Evolutionary conservation across 2,888 invertebrate genomes (phyloP).

Genomic region (Ornithoptera priamus): DNA sequence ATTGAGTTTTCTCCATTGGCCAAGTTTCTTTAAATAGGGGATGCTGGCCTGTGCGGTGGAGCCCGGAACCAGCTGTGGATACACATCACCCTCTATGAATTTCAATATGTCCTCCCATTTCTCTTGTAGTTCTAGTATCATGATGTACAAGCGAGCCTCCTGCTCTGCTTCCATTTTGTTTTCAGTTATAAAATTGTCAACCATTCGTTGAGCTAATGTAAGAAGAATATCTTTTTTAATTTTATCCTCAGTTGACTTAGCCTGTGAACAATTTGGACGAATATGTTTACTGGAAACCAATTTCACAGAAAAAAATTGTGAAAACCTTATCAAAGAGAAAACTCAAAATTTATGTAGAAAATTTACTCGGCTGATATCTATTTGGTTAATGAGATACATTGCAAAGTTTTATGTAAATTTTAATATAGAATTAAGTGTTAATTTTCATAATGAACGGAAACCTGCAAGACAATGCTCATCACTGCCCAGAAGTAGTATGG

Average conservation of each 20-base stretch:
- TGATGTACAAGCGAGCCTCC: conserved; percentile 94
- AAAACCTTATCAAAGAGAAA: background rate
- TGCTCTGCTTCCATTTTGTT: conserved; percentile 95
- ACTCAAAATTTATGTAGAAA: background rate
- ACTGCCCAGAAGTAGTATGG: conserved; percentile 99
- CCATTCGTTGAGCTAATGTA: conserved; percentile 95
- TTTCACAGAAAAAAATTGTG: too few species aligned
- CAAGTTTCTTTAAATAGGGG: conserved; percentile 85
- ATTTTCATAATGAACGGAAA: conserved; percentile 44
- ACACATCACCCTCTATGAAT: conserved; percentile 89
- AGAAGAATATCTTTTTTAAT: conserved; percentile 86
- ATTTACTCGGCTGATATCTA: background rate
- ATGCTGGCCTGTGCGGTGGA: conserved; percentile 85
- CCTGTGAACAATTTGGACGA: conserved; percentile 43
- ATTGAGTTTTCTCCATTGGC: conserved; percentile 88
- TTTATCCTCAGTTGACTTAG: conserved; percentile 69
- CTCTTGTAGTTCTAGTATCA: conserved; percentile 87
- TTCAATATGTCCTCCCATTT: conserved; percentile 91
- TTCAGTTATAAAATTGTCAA: conserved; percentile 91
- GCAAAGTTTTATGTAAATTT: background rate
- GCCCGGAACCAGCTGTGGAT: conserved; percentile 83
- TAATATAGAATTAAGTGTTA: background rate
- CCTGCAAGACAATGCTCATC: conserved; percentile 97
- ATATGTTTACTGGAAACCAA: too few species aligned
- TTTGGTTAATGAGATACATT: background rate